phyloP scores from a whole-genome alignment of 2,113 vertebrate species.

The Hylia prasina region DNA sequence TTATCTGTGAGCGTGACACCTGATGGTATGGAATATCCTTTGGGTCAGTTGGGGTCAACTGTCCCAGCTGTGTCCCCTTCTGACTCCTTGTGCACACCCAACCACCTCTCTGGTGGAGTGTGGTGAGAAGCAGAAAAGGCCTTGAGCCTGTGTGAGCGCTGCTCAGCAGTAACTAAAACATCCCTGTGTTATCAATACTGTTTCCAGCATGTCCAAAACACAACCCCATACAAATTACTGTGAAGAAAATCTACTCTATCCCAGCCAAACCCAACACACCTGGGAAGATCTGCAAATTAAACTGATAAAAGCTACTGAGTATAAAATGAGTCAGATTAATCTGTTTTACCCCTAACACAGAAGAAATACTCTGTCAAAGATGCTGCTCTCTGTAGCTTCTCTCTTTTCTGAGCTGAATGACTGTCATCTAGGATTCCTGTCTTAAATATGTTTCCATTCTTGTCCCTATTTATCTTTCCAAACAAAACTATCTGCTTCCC shows the following conservation, averaged over 20 bases:
- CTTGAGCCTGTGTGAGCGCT: neutral
- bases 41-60: neutral
- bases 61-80: neutral
- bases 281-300: neutral
- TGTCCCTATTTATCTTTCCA: neutral
- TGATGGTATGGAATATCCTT: neutral
- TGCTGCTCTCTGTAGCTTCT: neutral
- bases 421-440: neutral
- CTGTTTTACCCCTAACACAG: neutral
- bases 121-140: neutral
- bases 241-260: neutral
- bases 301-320: neutral
- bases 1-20: neutral
- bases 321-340: neutral
- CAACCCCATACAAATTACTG: neutral
- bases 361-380: neutral
- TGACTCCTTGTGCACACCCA: neutral
- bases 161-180: neutral
- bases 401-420: neutral
- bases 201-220: neutral
- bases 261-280: neutral
- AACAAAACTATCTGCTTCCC: neutral
- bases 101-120: neutral
- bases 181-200: too few species aligned
- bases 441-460: neutral